Evolutionary conservation across 2,797 vertebrate genomes (phyloP).

Genomic region (Pseudochirops cupreus): DNA sequence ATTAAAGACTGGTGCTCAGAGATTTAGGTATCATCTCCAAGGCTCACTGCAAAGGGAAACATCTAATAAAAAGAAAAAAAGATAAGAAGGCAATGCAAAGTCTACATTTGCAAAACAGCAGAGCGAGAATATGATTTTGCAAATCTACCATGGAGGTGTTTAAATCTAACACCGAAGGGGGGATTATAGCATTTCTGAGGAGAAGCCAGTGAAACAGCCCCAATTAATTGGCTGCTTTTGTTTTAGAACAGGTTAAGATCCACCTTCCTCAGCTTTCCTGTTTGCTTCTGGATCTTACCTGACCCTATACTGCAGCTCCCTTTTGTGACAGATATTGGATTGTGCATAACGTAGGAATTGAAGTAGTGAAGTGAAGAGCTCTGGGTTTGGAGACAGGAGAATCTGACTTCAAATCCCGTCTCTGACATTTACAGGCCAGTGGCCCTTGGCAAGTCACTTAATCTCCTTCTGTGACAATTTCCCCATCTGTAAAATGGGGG

Average conservation of each 20-base stretch:
- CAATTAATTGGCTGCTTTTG: neutral
- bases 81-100: neutral
- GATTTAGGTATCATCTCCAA: conserved; percentile 1
- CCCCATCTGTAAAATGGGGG: neutral
- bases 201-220: neutral
- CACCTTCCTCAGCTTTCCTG: neutral
- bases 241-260: neutral
- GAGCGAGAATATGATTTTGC: neutral
- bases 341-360: neutral
- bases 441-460: neutral
- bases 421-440: neutral
- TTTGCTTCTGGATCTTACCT: neutral
- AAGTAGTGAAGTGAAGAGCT: neutral
- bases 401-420: neutral
- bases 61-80: neutral
- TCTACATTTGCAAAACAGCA: neutral
- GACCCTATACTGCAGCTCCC: neutral
- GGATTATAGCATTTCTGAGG: neutral
- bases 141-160: neutral
- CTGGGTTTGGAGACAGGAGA: neutral
- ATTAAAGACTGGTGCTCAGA: neutral
- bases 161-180: neutral
- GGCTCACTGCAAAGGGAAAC: neutral
- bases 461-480: neutral
- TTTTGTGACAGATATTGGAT: neutral